Base-by-base conservation (phyloP, 2,113 vertebrate species). In the Podocnemis expansa region DNA sequence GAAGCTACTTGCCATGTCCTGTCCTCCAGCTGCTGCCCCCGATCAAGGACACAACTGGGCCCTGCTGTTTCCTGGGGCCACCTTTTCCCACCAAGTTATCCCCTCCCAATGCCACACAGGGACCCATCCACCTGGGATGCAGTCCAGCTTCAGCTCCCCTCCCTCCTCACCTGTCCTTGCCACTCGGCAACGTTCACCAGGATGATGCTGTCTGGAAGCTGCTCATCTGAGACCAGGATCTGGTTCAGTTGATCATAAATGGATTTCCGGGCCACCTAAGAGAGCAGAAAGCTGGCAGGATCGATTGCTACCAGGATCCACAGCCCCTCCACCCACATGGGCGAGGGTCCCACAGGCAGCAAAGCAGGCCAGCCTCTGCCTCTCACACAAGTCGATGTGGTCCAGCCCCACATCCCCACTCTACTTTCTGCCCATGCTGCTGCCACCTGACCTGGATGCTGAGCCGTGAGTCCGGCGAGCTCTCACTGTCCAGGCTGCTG, bases 401-500 rank as follows among this genome's bases (percentile, higher is more conserved):
- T 31, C 67, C n/a, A 38, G 67, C 67, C n/a, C 17, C 67, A 10
- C 67, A 16, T 38, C 7, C 10, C 54, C 27, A 52, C 16, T 6
- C 0, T 0, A 56, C 78, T 4, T 0, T 47, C 82, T 38, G n/a
- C 47, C 31, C 73, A 0, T 1, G 67, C 22, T 84, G 21, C 34
- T 38, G 34, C 60, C 16, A 5, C 27, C 96, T 87, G 93, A 99
- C 99, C 99, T 99, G 99, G 60, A 99, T 97, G 94, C 98, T 99
- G 96, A 98, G 99, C 96, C 99, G 98, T 0, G 99, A 98, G 88
- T 99, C 99, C 0, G 99, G 98, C 34, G 99, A 99, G 31, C 99
- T 99, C 96, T 99, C 99, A 0, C 98, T 99, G 98, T 99, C 99
- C 97, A 99, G 98, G 95, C 99, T 99, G 98, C 99, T 99, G 89